phyloP scores from a whole-genome alignment of 2,888 invertebrate species.

The Lagria hirta region DNA sequence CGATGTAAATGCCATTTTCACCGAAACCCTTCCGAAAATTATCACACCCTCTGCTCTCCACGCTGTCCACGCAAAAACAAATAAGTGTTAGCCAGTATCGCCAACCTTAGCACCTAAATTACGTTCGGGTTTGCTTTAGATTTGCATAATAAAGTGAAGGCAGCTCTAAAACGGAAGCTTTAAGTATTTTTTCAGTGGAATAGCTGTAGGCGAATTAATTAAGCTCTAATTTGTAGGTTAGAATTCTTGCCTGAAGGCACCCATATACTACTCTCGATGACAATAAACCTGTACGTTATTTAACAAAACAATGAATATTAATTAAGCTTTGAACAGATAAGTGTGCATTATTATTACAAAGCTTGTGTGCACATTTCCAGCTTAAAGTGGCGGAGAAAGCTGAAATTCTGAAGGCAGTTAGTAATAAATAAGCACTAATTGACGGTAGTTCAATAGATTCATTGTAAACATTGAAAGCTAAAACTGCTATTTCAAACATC shows the following conservation, averaged over 20 bases:
- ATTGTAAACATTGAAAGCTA: too few species aligned
- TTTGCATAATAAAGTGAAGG: slow-evolving; percentile 36
- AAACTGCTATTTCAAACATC: too few species aligned
- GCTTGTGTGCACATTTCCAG: too few species aligned
- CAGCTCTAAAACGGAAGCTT: slow-evolving; percentile 10
- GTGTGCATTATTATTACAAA: too few species aligned
- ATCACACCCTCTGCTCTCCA: too few species aligned
- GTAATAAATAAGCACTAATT: too few species aligned
- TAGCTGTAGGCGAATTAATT: slow-evolving; percentile 19
- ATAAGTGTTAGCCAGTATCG: slow-evolving; percentile 36
- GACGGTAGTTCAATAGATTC: too few species aligned
- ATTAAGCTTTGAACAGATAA: slow-evolving; percentile 25
- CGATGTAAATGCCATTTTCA: too few species aligned
- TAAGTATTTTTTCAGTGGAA: slow-evolving; percentile 13
- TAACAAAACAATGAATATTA: slow-evolving; percentile 25
- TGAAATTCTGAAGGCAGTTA: too few species aligned
- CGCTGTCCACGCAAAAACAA: slow-evolving; percentile 39
- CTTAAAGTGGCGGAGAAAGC: too few species aligned
- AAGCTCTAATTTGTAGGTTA: slow-evolving; percentile 21
- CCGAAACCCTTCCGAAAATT: too few species aligned
- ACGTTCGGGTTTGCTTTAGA: slow-evolving; percentile 34
- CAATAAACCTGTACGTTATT: slow-evolving; percentile 23
- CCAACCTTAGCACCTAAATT: slow-evolving; percentile 34
- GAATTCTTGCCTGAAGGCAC: slow-evolving; percentile 17
- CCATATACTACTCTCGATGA: slow-evolving; percentile 7